These are phyloP conservation scores for cattle (Bos taurus) DNA, from an alignment of 2,113 vertebrate species.

Conservation along the genomic window DNA sequence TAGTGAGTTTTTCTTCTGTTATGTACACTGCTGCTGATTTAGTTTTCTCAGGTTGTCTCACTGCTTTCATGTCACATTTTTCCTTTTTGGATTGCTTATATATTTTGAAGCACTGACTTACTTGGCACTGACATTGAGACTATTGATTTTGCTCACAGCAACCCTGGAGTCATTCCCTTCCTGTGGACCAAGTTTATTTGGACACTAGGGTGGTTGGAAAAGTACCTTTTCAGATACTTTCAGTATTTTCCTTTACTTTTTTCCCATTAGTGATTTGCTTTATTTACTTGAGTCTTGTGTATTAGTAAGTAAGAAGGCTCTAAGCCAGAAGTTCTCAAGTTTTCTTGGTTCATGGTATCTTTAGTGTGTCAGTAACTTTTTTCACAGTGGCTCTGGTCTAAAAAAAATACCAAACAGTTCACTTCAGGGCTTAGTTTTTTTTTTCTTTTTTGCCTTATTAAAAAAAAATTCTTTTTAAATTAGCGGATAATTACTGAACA, in stretches of 20 bases:
- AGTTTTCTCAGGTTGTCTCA: neutral
- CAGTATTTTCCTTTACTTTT: neutral
- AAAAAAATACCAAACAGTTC: conserved; percentile 23
- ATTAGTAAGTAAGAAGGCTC: neutral
- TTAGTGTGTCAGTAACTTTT: neutral
- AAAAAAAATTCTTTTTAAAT: neutral
- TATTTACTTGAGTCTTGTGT: neutral
- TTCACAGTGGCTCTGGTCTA: neutral
- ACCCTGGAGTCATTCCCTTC: neutral
- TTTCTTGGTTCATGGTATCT: neutral
- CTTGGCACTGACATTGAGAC: neutral
- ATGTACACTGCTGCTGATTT: neutral
- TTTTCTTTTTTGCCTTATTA: neutral
- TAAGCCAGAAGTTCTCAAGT: neutral
- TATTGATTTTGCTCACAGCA: neutral
- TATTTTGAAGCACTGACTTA: neutral
- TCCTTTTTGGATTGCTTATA: neutral
- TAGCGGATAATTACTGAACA: neutral
- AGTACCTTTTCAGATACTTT: neutral
- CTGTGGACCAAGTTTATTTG: neutral
- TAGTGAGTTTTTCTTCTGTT: neutral
- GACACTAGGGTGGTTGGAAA: neutral
- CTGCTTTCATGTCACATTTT: neutral
- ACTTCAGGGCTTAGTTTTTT: neutral
- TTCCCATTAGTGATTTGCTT: neutral